A percentile compares a stretch with the other conserved stretches of the same genome.
These are phyloP conservation scores for Diplolepis rosae DNA, from an alignment of 2,888 invertebrate species.

Conservation along the genomic window DNA sequence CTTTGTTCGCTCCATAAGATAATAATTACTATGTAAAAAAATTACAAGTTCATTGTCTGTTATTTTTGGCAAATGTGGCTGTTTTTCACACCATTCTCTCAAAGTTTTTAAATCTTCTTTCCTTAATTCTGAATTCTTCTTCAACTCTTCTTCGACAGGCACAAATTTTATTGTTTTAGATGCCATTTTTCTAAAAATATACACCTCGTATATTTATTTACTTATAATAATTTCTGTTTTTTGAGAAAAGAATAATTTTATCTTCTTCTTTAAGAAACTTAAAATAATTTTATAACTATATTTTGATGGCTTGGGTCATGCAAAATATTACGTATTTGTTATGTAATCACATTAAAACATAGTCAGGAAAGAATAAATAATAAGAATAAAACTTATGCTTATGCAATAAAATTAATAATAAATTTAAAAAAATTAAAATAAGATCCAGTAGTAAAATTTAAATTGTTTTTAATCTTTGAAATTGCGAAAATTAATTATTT, in stretches of 20 bases:
- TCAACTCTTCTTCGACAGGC: constrained; percentile 76
- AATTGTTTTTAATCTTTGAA: not conserved
- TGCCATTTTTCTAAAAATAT: not conserved
- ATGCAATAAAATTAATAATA: no score
- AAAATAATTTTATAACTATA: no score
- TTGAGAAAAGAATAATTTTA: no score
- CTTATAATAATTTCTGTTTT: no score
- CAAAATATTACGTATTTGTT: no score
- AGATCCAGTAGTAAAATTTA: not conserved
- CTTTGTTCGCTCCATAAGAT: constrained; percentile 82
- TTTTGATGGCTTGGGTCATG: no score
- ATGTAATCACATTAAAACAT: no score
- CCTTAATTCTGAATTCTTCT: constrained; percentile 78
- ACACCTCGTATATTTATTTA: no score
- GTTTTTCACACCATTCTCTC: constrained; percentile 80
- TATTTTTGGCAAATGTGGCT: constrained; percentile 80
- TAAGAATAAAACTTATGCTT: no score
- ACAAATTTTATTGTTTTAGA: constrained; percentile 38
- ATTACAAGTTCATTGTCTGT: constrained; percentile 78
- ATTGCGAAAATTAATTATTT: not conserved
- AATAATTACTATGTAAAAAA: constrained; percentile 82
- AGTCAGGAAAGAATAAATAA: no score
- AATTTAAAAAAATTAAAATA: no score
- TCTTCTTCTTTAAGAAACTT: no score
- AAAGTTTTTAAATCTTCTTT: constrained; percentile 78